A percentile compares a stretch with the other conserved stretches of the same genome.
Evolutionary conservation across 2,888 invertebrate species (phyloP).

Genomic region (Coenonympha glycerion): DNA sequence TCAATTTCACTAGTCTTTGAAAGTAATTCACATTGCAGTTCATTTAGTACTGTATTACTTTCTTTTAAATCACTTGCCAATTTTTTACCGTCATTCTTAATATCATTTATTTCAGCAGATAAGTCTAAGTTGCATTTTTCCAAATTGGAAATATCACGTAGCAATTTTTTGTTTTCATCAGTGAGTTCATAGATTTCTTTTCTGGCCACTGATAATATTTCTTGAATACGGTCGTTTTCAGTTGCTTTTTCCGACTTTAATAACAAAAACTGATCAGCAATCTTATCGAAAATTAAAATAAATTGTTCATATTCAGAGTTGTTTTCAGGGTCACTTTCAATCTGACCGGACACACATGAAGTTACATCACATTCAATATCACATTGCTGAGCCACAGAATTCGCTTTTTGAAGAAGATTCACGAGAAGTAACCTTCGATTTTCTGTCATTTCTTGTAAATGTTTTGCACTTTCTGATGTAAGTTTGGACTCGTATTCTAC

Average conservation of each 20-base stretch:
- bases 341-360: slow-evolving; percentile 24
- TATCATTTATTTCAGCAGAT: slow-evolving; percentile 33
- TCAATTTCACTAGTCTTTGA: slow-evolving; percentile 44
- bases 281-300: slow-evolving; percentile 40
- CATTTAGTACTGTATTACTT: slow-evolving; percentile 38
- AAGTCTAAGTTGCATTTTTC: slow-evolving; percentile 35
- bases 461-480: not conserved
- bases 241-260: slow-evolving; percentile 31
- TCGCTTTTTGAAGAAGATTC: slow-evolving; percentile 36
- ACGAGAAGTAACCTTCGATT: slow-evolving; percentile 35
- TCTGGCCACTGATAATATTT: slow-evolving; percentile 34
- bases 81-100: slow-evolving; percentile 34
- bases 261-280: slow-evolving; percentile 34
- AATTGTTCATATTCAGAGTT: slow-evolving; percentile 36
- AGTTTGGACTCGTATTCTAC: slow-evolving; percentile 14
- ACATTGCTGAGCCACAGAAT: slow-evolving; percentile 31
- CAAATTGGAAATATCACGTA: slow-evolving; percentile 33
- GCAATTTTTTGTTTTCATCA: slow-evolving; percentile 37
- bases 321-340: slow-evolving; percentile 25
- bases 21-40: slow-evolving; percentile 43
- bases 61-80: slow-evolving; percentile 37
- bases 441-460: slow-evolving; percentile 17
- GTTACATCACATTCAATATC: slow-evolving; percentile 36
- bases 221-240: slow-evolving; percentile 29
- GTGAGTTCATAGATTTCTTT: slow-evolving; percentile 38